Conservation (phyloP, 2,113 vertebrate species). For the Monopterus albus region DNA sequence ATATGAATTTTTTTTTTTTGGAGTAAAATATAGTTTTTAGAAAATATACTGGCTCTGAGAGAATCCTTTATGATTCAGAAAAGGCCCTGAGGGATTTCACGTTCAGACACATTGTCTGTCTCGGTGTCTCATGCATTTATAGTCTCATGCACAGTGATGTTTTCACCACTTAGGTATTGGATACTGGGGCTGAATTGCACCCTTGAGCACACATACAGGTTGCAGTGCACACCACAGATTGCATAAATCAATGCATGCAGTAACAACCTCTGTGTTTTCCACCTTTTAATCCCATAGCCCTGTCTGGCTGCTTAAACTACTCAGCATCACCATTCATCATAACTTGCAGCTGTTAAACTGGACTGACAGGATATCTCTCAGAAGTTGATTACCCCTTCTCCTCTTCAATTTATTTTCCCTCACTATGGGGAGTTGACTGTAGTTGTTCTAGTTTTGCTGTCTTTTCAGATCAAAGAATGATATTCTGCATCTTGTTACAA, state of each 20-base stretch:
- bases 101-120: constrained; percentile 8
- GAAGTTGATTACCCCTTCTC: constrained; percentile 46
- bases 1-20: background rate
- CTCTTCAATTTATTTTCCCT: constrained; percentile 26
- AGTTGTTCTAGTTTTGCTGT: constrained; percentile 35
- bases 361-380: constrained; percentile 39
- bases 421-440: constrained; percentile 13
- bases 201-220: constrained; percentile 43
- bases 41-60: background rate
- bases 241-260: constrained; percentile 54
- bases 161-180: constrained; percentile 41
- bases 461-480: constrained; percentile 25
- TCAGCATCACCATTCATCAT: constrained; percentile 53
- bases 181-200: constrained; percentile 38
- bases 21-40: background rate
- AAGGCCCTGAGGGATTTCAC: background rate
- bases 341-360: constrained; percentile 31
- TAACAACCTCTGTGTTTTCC: constrained; percentile 33
- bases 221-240: constrained; percentile 30
- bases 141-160: constrained; percentile 29
- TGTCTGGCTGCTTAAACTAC: constrained; percentile 35
- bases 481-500: background rate
- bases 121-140: constrained; percentile 5
- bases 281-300: constrained; percentile 32
- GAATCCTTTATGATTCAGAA: background rate